These are phyloP conservation scores for Hydrolagus affinis DNA, from an alignment of 2,113 vertebrate genomes.

Conservation along the genomic window DNA sequence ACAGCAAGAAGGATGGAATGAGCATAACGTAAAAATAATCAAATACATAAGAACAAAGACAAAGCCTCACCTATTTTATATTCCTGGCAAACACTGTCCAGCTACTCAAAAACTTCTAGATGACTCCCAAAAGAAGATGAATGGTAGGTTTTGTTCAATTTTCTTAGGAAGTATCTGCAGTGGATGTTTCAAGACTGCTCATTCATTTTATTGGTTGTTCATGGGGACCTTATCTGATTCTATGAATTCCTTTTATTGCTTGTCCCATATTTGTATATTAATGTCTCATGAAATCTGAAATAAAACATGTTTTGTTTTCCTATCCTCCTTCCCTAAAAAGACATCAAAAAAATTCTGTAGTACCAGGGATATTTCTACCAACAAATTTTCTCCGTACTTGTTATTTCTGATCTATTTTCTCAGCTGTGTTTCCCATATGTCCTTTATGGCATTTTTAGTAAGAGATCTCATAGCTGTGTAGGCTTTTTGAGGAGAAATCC, in stretches of 20 bases:
- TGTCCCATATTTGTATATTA: background rate
- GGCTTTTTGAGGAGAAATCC: no score
- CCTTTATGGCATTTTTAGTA: no score
- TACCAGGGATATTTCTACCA: background rate
- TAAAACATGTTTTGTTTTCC: background rate
- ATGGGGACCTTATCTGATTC: no score
- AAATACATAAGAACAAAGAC: conserved; percentile 94
- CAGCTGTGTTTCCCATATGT: background rate
- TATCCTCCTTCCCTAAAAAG: background rate
- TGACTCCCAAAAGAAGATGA: conserved; percentile 94
- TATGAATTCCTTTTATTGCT: no score
- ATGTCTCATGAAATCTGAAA: background rate
- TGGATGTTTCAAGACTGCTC: background rate
- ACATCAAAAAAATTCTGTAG: background rate
- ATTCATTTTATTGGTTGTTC: no score
- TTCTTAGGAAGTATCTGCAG: background rate
- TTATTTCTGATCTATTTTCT: background rate
- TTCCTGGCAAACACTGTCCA: conserved; percentile 89
- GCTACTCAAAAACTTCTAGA: conserved; percentile 89
- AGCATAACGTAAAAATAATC: conserved; percentile 84
- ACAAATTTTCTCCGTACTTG: background rate
- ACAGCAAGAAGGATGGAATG: conserved; percentile 98
- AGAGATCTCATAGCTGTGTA: background rate
- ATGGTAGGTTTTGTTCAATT: conserved; percentile 59
- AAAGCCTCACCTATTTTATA: conserved; percentile 87